Evolutionary conservation across 2,113 vertebrate species (phyloP), one percentile per base, ranked within the genome.

Genomic region (Ailurus styani): DNA sequence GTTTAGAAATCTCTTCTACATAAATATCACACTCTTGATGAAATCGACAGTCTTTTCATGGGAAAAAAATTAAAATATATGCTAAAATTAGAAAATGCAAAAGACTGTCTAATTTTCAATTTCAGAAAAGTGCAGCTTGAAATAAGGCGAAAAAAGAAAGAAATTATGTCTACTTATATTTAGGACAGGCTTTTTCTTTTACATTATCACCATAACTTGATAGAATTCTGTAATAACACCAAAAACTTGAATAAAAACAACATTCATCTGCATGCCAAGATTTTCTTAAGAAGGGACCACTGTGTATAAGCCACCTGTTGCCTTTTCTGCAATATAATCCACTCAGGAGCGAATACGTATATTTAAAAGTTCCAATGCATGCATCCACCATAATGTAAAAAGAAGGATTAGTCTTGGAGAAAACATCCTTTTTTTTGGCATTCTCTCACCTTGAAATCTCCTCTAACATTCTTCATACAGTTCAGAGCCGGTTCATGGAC

Each of bases 61-160:
- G 54, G 77, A 78, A 95, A 94, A 95, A 90, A 84, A 85, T 23
- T 94, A 91, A 93, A 96, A 90, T 37, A 90, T 34, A 5, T 47
- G 52, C 86, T 95, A 96, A 97, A 95, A 93, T 97, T 96, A 96
- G 88, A 88, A 91, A 90, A 96, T 88, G 68, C 62, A 79, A 93
- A 96, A 64, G 57, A 73, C 55, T 91, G 82, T 50, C 86, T 96
- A 66, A 52, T 87, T 86, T 77, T 94, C 73, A 66, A 70, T 82
- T 90, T 93, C 84, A 90, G 84, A 79, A 70, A 93, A 97, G 79
- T 62, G 13, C 29, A 79, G 45, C 75, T 90, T 96, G 60, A 90
- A 91, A 83, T 72, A 75, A 86, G 60, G 79, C 70, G 4, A 31
- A 84, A 83, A 83, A 88, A 84, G 72, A 91, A 62, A 85, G 23